phyloP scores from a whole-genome alignment of 2,113 vertebrate genomes.

The Seriola dumerili region DNA sequence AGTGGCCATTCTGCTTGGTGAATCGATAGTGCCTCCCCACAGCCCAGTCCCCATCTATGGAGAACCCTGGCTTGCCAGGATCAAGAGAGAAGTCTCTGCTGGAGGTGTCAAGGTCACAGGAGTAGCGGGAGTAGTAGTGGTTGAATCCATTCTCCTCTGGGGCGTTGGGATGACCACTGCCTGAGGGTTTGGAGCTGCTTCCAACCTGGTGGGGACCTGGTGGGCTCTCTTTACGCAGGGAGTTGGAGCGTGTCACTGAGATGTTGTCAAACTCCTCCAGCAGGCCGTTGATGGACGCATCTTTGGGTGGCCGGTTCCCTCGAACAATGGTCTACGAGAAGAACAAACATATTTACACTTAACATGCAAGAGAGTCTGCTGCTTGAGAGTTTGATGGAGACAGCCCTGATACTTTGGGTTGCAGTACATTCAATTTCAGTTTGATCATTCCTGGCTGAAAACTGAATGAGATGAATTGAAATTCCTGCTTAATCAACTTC shows the following conservation, averaged over 20 bases:
- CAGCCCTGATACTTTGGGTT: conserved; percentile 47
- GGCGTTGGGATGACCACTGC: conserved; percentile 69
- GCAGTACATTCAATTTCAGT: conserved; percentile 60
- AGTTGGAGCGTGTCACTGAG: conserved; percentile 98
- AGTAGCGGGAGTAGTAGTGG: conserved; percentile 92
- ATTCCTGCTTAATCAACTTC: conserved; percentile 57
- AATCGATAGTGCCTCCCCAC: conserved; percentile 88
- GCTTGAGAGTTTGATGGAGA: conserved; percentile 19
- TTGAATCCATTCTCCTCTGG: conserved; percentile 94
- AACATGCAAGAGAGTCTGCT: conserved; percentile 32
- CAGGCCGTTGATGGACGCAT: conserved; percentile 95
- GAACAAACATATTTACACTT: conserved; percentile 50
- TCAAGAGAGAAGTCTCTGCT: conserved; percentile 87
- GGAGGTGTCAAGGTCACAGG: conserved; percentile 91
- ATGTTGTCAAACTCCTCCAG: conserved; percentile 98
- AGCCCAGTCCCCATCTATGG: conserved; percentile 84
- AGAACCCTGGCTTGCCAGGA: conserved; percentile 79
- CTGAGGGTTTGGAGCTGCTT: conserved; percentile 77
- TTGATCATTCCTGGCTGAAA: conserved; percentile 55
- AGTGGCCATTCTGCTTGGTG: conserved; percentile 91
- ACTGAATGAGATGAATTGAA: conserved; percentile 73
- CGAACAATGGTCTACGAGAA: conserved; percentile 94
- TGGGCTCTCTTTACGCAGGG: conserved; percentile 96
- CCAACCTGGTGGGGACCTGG: conserved; percentile 89
- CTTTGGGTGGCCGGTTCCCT: conserved; percentile 94